Percentiles rank a stretch among this genome's conserved stretches.
phyloP scores from a whole-genome alignment of 2,888 invertebrate species.

The Trypoxylon attenuatum region DNA sequence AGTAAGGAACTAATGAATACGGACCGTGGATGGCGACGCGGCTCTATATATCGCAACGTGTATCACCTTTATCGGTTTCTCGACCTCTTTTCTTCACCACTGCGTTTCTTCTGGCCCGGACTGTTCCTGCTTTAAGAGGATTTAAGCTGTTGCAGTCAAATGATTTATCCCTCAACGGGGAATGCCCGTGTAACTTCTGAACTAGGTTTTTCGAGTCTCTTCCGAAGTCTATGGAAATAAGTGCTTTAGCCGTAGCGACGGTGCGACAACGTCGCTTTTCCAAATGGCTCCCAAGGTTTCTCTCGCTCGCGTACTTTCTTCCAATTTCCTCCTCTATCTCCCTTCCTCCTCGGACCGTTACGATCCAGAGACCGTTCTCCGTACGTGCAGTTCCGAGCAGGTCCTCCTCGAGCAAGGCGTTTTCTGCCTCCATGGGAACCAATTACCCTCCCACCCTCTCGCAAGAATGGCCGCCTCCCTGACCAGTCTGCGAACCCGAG shows the following conservation, averaged over 20 bases:
- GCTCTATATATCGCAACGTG: conserved; percentile 44
- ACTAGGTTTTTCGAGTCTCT: no score
- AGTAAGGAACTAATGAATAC: conserved; percentile 74
- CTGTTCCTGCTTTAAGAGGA: no score
- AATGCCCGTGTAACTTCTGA: no score
- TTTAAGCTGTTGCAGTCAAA: no score
- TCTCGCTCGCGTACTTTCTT: background rate
- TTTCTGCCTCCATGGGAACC: conserved; percentile 76
- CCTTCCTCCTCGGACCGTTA: conserved; percentile 8
- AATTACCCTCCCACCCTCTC: conserved; percentile 73
- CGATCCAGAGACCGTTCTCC: conserved; percentile 6
- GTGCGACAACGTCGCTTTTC: no score
- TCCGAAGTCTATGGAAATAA: no score
- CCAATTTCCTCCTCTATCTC: background rate
- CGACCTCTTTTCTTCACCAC: conserved; percentile 37
- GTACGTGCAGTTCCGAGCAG: conserved; percentile 41
- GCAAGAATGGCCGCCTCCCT: conserved; percentile 51
- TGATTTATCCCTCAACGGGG: no score
- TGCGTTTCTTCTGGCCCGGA: conserved; percentile 20
- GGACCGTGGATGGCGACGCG: conserved; percentile 54
- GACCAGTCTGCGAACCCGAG: no score
- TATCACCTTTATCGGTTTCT: conserved; percentile 52
- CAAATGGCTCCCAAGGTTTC: no score
- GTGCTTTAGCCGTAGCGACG: no score
- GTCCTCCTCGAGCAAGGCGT: conserved; percentile 52